Percentiles rank a stretch among this genome's conserved stretches.
These are phyloP conservation scores for Zeuzera pyrina DNA, from an alignment of 2,888 invertebrate genomes.

Conservation along the genomic window DNA sequence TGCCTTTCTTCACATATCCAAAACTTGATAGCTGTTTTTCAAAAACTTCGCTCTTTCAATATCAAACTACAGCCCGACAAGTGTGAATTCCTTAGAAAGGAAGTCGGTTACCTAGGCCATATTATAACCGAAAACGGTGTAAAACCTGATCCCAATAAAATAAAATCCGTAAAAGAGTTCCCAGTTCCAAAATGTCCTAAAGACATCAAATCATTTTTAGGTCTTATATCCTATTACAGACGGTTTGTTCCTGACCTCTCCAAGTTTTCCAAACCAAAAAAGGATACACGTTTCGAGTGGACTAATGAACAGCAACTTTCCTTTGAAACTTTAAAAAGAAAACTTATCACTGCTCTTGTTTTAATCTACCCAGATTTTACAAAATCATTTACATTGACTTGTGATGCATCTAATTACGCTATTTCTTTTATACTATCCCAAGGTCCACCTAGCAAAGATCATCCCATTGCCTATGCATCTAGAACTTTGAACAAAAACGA, in stretches of 20 bases:
- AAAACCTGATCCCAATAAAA: constrained; percentile 30
- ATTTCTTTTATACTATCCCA: constrained; percentile 18
- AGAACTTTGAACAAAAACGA: constrained; percentile 21
- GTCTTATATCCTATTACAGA: constrained; percentile 24
- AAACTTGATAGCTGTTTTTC: constrained; percentile 24
- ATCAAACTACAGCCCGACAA: constrained; percentile 30
- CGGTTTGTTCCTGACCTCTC: constrained; percentile 22
- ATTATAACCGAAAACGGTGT: constrained; percentile 30
- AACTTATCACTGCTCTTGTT: constrained; percentile 11
- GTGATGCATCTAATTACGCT: constrained; percentile 21
- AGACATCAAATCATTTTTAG: constrained; percentile 27
- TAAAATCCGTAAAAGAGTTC: constrained; percentile 19
- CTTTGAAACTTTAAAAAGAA: constrained; percentile 16
- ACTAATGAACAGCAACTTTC: constrained; percentile 16
- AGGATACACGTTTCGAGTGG: constrained; percentile 17
- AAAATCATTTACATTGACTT: constrained; percentile 21
- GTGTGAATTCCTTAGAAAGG: constrained; percentile 27
- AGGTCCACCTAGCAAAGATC: constrained; percentile 15
- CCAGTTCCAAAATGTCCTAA: constrained; percentile 23
- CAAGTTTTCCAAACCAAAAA: constrained; percentile 26
- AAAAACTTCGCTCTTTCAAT: constrained; percentile 17
- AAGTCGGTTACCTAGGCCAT: constrained; percentile 36
- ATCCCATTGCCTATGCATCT: constrained; percentile 17
- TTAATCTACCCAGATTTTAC: constrained; percentile 19
- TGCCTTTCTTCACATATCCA: constrained; percentile 23